Evolutionary conservation across 2,113 vertebrate genomes (phyloP).

Genomic region (Oxyura jamaicensis): DNA sequence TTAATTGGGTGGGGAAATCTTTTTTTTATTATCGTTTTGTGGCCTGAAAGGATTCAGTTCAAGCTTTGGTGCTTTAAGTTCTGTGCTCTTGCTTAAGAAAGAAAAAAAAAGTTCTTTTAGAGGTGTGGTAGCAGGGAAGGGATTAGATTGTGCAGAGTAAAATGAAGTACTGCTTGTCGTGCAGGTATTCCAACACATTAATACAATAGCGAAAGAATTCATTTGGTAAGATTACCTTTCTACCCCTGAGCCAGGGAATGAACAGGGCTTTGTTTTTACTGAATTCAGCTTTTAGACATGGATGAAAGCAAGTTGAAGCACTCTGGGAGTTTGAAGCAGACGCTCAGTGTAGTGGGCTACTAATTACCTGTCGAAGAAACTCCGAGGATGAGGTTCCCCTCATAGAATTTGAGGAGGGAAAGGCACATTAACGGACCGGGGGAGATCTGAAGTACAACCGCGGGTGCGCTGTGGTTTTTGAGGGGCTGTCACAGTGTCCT

Average conservation of each 20-base stretch:
- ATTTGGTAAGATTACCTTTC: neutral
- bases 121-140: neutral
- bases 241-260: neutral
- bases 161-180: neutral
- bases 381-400: neutral
- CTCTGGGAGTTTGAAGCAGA: neutral
- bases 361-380: neutral
- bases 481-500: neutral
- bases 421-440: neutral
- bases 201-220: neutral
- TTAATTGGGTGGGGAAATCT: neutral
- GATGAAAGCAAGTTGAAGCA: neutral
- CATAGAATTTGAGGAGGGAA: neutral
- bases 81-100: neutral
- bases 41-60: neutral
- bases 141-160: neutral
- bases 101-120: neutral
- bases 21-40: neutral
- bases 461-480: neutral
- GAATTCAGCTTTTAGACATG: neutral
- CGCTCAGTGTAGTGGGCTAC: neutral
- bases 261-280: neutral
- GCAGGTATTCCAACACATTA: neutral
- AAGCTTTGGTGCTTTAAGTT: constrained; percentile 1
- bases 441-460: neutral